Percentiles rank a stretch among this genome's conserved stretches.
Evolutionary conservation across 2,888 invertebrate species (phyloP).

Genomic region (Nymphalis urticae): DNA sequence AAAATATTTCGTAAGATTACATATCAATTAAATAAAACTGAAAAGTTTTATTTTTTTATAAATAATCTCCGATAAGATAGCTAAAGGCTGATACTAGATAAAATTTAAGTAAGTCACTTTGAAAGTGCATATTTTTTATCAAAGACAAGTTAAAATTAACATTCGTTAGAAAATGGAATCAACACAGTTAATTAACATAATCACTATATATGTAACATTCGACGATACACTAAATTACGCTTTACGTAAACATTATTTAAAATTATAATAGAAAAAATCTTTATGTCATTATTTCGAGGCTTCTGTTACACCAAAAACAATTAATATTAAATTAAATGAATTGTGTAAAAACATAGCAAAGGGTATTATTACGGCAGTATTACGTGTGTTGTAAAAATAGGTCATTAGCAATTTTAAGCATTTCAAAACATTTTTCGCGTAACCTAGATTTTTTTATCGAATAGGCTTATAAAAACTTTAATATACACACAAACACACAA

Average conservation of each 20-base stretch:
- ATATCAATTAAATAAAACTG: too few relatives aligned
- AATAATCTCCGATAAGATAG: too few relatives aligned
- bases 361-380: neutral
- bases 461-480: neutral
- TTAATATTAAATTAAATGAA: neutral
- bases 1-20: too few relatives aligned
- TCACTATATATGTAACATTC: constrained; percentile 15
- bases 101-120: neutral
- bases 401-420: neutral
- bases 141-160: neutral
- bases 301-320: constrained; percentile 12
- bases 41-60: too few relatives aligned
- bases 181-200: constrained; percentile 25
- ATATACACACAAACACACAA: too few relatives aligned
- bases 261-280: constrained; percentile 29
- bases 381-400: neutral
- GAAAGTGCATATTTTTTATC: neutral
- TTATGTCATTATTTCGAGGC: constrained; percentile 22
- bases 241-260: constrained; percentile 36
- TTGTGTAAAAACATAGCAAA: neutral
- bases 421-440: too few relatives aligned
- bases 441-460: neutral
- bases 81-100: too few relatives aligned
- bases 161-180: constrained; percentile 15
- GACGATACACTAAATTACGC: constrained; percentile 25